A percentile compares a stretch with the other conserved stretches of the same genome.
Evolutionary conservation across 2,888 invertebrate genomes (phyloP).

Genomic region (Brachyptera putata): DNA sequence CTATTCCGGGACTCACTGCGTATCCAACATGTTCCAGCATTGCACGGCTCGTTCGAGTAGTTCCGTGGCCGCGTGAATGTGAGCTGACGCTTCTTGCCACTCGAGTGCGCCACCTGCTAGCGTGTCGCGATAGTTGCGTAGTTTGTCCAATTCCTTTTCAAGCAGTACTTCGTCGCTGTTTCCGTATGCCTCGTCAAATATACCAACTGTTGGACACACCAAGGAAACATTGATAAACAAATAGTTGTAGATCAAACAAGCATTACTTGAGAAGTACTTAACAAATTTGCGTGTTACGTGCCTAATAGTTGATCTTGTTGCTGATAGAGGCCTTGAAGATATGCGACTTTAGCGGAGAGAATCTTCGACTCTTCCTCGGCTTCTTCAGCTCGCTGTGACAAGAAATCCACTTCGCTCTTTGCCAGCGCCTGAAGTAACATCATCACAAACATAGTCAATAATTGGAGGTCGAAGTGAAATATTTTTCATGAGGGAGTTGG

Average conservation of each 20-base stretch:
- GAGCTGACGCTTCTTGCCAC: conserved; percentile 40
- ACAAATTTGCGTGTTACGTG: too few species aligned
- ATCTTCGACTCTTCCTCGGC: conserved; percentile 39
- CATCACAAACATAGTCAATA: too few species aligned
- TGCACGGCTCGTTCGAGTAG: conserved; percentile 34
- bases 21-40: conserved; percentile 25
- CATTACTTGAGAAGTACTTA: too few species aligned
- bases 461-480: too few species aligned
- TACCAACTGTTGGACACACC: too few species aligned
- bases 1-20: conserved; percentile 12
- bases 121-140: conserved; percentile 42
- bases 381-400: conserved; percentile 37
- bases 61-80: conserved; percentile 40
- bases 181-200: conserved; percentile 30
- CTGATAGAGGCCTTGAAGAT: conserved; percentile 40
- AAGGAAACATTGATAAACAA: too few species aligned
- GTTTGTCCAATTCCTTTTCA: conserved; percentile 39
- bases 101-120: conserved; percentile 41
- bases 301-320: conserved; percentile 40
- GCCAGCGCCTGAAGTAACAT: conserved; percentile 40
- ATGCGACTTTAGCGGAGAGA: conserved; percentile 38
- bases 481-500: too few species aligned
- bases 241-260: too few species aligned
- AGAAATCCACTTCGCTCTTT: conserved; percentile 36
- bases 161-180: conserved; percentile 28